These are phyloP conservation scores for Rutpela maculata DNA, from an alignment of 2,888 invertebrate species.

Conservation along the genomic window DNA sequence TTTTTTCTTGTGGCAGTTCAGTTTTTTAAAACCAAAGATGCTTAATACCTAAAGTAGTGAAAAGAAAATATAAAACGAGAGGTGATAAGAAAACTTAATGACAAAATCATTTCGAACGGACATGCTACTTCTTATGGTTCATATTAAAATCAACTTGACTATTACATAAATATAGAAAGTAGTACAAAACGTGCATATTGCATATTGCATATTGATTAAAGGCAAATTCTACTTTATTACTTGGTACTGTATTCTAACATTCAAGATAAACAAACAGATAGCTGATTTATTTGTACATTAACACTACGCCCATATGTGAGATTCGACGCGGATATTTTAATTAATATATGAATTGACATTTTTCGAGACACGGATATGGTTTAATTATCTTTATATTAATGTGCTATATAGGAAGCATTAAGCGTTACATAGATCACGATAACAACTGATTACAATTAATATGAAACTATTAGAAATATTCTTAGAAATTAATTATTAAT, in stretches of 20 bases:
- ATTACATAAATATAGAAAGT: constrained; percentile 28
- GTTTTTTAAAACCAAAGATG: too few relatives aligned
- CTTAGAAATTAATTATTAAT: not conserved
- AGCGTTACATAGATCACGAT: not conserved
- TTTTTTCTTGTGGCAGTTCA: too few relatives aligned
- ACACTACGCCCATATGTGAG: not conserved
- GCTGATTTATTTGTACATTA: not conserved
- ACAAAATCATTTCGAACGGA: not conserved
- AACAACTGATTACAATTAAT: not conserved
- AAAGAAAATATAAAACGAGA: too few relatives aligned
- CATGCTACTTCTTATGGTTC: not conserved
- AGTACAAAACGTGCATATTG: constrained; percentile 4
- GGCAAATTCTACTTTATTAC: constrained; percentile 14
- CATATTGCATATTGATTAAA: constrained; percentile 13
- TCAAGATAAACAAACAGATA: not conserved
- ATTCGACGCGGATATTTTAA: not conserved
- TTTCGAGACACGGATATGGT: not conserved
- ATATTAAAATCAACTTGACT: not conserved
- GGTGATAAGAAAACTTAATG: not conserved
- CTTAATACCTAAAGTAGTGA: too few relatives aligned
- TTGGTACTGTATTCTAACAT: not conserved
- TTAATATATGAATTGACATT: not conserved
- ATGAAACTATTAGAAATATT: not conserved
- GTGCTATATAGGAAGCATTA: not conserved
- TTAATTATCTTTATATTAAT: not conserved